Evolutionary conservation across 64 coral and sea anemone species (phyloP).

Genomic region (Montipora foliosa): DNA sequence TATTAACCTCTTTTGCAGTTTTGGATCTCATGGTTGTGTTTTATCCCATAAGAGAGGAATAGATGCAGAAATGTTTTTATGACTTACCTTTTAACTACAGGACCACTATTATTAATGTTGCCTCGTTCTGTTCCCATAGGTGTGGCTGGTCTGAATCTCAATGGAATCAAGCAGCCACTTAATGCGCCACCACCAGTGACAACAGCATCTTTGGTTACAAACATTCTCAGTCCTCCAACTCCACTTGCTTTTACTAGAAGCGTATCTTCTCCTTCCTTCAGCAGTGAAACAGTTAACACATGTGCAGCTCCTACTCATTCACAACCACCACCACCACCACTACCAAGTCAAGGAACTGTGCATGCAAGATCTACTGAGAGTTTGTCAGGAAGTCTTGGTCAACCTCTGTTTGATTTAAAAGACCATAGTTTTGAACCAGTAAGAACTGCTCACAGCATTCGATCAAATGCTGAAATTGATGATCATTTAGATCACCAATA

Average conservation of each 20-base stretch:
- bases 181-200: slow-evolving; percentile 35
- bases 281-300: background rate
- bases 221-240: background rate
- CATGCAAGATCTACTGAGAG: slow-evolving; percentile 21
- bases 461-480: slow-evolving; percentile 86
- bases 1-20: too few species aligned
- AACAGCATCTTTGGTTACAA: background rate
- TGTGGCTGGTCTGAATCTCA: slow-evolving; percentile 25
- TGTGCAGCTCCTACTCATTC: background rate
- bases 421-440: slow-evolving; percentile 89
- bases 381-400: slow-evolving; percentile 73
- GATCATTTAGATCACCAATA: slow-evolving; percentile 66
- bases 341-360: background rate
- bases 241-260: slow-evolving; percentile 14
- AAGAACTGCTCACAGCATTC: slow-evolving; percentile 71
- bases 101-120: background rate
- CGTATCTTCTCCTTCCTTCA: slow-evolving; percentile 32
- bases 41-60: too few species aligned
- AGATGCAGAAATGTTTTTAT: too few species aligned
- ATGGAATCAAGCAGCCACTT: slow-evolving; percentile 24
- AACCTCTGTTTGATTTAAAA: slow-evolving; percentile 85
- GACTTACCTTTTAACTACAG: too few species aligned
- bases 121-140: background rate
- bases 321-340: too few species aligned
- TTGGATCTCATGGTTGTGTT: too few species aligned